Percentiles rank a stretch among this genome's conserved stretches.
These are phyloP conservation scores for Phrynocephalus versicolor DNA, from an alignment of 2,113 vertebrate species.

Conservation along the genomic window DNA sequence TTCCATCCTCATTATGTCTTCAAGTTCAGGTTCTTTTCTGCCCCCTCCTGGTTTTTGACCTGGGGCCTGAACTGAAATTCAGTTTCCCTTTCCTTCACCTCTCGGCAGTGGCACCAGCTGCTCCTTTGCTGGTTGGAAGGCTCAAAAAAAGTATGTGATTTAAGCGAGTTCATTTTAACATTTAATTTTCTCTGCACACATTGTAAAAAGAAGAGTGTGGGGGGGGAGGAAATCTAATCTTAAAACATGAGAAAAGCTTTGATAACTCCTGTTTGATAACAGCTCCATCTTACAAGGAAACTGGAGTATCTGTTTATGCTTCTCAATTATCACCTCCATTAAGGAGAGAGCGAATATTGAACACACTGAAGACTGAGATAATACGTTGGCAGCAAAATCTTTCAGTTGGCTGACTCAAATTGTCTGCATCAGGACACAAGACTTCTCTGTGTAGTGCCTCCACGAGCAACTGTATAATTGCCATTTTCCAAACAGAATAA, in stretches of 20 bases:
- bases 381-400: constrained; percentile 9
- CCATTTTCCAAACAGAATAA: background rate
- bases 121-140: background rate
- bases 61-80: background rate
- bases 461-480: background rate
- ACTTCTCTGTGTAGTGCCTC: background rate
- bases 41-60: background rate
- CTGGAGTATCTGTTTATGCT: constrained; percentile 33
- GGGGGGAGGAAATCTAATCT: constrained; percentile 26
- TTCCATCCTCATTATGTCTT: background rate
- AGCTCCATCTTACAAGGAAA: constrained; percentile 52
- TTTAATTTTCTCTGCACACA: constrained; percentile 44
- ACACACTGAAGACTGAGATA: background rate
- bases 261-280: constrained; percentile 22
- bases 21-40: background rate
- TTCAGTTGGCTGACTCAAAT: constrained; percentile 8
- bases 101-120: too few species aligned
- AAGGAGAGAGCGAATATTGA: constrained; percentile 27
- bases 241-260: constrained; percentile 23
- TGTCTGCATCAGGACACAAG: background rate
- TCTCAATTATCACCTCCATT: constrained; percentile 62
- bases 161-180: constrained; percentile 21
- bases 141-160: background rate
- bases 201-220: constrained; percentile 25
- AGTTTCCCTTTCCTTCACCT: background rate